Conservation (phyloP, 2,113 vertebrate genomes). For the Cariama cristata region DNA sequence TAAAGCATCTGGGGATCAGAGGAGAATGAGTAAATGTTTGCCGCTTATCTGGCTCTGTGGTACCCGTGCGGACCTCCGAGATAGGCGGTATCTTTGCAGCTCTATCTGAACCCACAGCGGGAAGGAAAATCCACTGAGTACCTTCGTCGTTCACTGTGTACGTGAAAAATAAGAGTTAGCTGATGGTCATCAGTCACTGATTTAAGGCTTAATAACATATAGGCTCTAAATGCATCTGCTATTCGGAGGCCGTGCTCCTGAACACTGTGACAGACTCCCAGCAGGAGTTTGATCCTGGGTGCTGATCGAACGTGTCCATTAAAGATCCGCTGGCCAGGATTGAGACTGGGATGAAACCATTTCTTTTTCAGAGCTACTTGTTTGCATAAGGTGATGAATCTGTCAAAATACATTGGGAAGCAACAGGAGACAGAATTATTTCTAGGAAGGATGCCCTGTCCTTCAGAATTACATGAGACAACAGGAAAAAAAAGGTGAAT, state of each 20-base stretch:
- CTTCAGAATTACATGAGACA: neutral
- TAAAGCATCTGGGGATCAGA: neutral
- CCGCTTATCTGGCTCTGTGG: neutral
- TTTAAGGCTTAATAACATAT: neutral
- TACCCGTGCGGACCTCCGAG: neutral
- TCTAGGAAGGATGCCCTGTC: neutral
- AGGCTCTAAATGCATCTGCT: neutral
- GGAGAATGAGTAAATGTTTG: neutral
- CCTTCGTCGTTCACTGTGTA: fast-evolving
- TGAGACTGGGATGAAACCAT: neutral
- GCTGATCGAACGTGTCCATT: fast-evolving
- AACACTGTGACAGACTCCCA: fast-evolving
- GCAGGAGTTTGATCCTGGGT: neutral
- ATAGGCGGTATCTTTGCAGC: neutral
- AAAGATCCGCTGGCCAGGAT: no score
- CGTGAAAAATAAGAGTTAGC: neutral
- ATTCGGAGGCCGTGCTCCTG: fast-evolving
- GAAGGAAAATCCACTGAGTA: neutral
- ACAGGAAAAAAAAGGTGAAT: neutral
- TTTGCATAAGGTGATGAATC: neutral
- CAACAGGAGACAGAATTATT: neutral
- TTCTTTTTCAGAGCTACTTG: neutral
- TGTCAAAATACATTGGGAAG: neutral
- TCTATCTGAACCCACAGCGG: neutral
- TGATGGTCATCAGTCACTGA: neutral